Evolutionary conservation across 2,888 invertebrate species (phyloP).

Genomic region (Tenthredo notha): DNA sequence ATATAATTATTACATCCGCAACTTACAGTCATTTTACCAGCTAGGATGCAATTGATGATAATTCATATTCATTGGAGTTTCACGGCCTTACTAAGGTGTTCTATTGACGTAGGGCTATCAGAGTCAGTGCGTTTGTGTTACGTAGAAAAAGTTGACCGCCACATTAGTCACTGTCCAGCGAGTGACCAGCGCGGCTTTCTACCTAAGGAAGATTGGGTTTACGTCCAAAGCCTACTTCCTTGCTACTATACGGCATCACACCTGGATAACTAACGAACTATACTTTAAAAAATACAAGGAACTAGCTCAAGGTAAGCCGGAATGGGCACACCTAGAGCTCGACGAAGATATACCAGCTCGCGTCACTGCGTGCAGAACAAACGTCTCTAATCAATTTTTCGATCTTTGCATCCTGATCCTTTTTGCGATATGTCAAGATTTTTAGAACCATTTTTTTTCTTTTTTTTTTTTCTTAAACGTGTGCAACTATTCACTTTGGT

Average conservation of each 20-base stretch:
- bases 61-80: neutral
- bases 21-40: no score
- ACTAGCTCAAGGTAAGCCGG: conserved; percentile 49
- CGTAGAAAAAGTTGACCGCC: conserved; percentile 29
- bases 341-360: conserved; percentile 6
- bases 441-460: neutral
- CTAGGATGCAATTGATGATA: neutral
- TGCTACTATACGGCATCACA: neutral
- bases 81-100: neutral
- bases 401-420: neutral
- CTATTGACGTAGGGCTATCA: neutral
- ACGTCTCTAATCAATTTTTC: neutral
- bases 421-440: neutral
- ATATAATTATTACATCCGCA: neutral
- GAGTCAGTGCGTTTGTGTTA: neutral
- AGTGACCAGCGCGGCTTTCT: conserved; percentile 42
- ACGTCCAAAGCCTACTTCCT: conserved; percentile 47
- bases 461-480: neutral
- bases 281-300: conserved; percentile 7
- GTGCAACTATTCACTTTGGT: no score
- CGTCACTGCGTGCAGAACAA: neutral
- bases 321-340: conserved; percentile 34
- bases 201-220: conserved; percentile 40
- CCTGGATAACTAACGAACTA: conserved; percentile 30
- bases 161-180: conserved; percentile 44